These are phyloP conservation scores for Manduca sexta DNA, from an alignment of 1,140 invertebrate species.

Conservation along the genomic window DNA sequence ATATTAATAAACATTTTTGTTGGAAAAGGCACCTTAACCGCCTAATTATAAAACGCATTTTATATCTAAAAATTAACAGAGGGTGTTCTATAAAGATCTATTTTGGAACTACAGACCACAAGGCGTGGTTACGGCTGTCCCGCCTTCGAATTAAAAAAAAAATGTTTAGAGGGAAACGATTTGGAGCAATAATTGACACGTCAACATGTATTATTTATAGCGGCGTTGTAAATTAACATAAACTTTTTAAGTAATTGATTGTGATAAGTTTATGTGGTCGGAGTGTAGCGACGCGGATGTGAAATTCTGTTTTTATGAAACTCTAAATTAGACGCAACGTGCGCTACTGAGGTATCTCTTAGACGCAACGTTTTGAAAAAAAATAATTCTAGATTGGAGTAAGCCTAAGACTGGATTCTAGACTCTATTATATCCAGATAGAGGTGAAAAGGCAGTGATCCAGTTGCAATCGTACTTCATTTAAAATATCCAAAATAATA, in stretches of 20 bases:
- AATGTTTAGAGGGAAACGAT: slow-evolving; percentile 44
- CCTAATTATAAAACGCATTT: slow-evolving; percentile 1
- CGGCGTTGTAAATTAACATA: slow-evolving; percentile 49
- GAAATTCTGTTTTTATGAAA: slow-evolving; percentile 34
- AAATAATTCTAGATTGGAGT: too few relatives aligned
- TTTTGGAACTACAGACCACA: slow-evolving; percentile 26
- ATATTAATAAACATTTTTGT: neutral
- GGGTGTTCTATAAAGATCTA: slow-evolving; percentile 32
- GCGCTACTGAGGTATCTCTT: neutral
- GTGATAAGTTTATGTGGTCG: slow-evolving; percentile 53
- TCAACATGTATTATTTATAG: slow-evolving; percentile 65
- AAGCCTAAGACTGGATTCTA: too few relatives aligned
- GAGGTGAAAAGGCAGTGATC: too few relatives aligned
- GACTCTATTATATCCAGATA: too few relatives aligned
- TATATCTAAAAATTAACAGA: neutral
- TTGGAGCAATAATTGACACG: slow-evolving; percentile 63
- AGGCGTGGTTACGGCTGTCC: slow-evolving; percentile 50
- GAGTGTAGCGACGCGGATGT: slow-evolving; percentile 29
- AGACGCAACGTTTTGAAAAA: neutral
- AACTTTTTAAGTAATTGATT: slow-evolving; percentile 56
- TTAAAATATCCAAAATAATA: too few relatives aligned
- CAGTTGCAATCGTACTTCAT: too few relatives aligned
- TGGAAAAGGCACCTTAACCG: slow-evolving; percentile 4
- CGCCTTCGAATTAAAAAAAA: slow-evolving; percentile 43
- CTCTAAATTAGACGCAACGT: slow-evolving; percentile 8